phyloP scores from a whole-genome alignment of 2,113 vertebrate species.

The Lynx canadensis region DNA sequence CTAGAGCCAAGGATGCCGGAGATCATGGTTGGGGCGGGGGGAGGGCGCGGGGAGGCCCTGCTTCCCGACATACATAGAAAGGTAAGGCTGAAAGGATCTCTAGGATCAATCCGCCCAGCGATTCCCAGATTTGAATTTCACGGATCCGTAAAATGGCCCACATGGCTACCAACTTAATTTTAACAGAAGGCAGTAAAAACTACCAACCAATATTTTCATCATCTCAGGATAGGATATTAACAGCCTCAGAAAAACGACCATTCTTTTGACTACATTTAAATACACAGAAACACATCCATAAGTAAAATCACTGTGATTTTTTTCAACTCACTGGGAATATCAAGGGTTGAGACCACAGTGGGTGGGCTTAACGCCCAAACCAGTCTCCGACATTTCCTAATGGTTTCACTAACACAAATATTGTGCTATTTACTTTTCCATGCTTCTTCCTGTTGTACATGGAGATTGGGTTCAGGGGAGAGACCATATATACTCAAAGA shows the following conservation, averaged over 20 bases:
- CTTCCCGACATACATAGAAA: neutral
- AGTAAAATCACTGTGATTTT: neutral
- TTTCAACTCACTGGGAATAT: neutral
- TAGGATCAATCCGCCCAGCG: neutral
- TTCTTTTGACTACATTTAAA: constrained; percentile 1
- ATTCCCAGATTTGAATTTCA: constrained; percentile 30
- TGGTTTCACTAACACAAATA: neutral
- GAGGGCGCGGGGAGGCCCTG: neutral
- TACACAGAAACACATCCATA: neutral
- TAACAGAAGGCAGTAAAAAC: neutral
- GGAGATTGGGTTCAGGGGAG: neutral
- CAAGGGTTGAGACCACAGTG: neutral
- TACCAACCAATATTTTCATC: neutral
- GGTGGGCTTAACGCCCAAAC: neutral
- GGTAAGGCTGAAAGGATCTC: neutral
- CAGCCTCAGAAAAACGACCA: neutral
- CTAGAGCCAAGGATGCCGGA: neutral
- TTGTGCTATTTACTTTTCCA: neutral
- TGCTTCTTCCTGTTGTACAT: neutral
- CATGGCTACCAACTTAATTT: neutral
- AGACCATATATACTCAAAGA: neutral
- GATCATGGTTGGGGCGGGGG: neutral
- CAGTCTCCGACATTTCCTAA: neutral
- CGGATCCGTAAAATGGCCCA: neutral
- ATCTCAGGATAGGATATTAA: neutral